Percentiles rank a stretch among this genome's conserved stretches.
Conservation (phyloP, 1,140 invertebrate genomes). For the Hycleus cichorii region DNA sequence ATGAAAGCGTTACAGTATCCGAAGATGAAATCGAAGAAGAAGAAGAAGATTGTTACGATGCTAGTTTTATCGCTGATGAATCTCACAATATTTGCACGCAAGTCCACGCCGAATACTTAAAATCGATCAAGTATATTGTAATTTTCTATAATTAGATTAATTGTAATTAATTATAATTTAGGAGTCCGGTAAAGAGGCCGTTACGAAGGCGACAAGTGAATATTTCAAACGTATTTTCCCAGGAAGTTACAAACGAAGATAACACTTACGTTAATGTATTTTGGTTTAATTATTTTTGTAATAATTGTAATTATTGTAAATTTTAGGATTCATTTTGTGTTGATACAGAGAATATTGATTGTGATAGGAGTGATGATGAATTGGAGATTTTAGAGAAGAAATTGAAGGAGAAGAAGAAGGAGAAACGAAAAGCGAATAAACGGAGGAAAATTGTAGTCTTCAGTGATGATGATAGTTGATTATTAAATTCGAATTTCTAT, state of each 20-base stretch:
- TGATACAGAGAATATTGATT: conserved; percentile 21
- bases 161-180: conserved; percentile 2
- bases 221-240: conserved; percentile 29
- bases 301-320: too few species aligned
- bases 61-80: conserved; percentile 37
- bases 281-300: not conserved
- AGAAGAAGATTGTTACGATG: conserved; percentile 27
- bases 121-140: conserved; percentile 28
- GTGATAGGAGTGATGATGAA: conserved; percentile 8
- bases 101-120: conserved; percentile 34
- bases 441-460: conserved; percentile 21
- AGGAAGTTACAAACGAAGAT: conserved; percentile 19
- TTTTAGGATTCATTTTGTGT: conserved; percentile 38
- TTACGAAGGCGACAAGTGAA: conserved; percentile 4
- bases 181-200: conserved; percentile 17
- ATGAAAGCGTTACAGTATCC: conserved; percentile 22
- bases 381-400: conserved; percentile 31
- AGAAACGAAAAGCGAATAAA: conserved; percentile 21
- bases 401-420: conserved; percentile 22
- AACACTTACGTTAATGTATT: conserved; percentile 31
- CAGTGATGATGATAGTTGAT: conserved; percentile 25
- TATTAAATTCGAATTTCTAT: not conserved
- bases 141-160: not conserved
- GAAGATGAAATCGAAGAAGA: conserved; percentile 28
- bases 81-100: conserved; percentile 21